These are phyloP conservation scores for Celastrina argiolus DNA, from an alignment of 2,888 invertebrate species.

Conservation along the genomic window DNA sequence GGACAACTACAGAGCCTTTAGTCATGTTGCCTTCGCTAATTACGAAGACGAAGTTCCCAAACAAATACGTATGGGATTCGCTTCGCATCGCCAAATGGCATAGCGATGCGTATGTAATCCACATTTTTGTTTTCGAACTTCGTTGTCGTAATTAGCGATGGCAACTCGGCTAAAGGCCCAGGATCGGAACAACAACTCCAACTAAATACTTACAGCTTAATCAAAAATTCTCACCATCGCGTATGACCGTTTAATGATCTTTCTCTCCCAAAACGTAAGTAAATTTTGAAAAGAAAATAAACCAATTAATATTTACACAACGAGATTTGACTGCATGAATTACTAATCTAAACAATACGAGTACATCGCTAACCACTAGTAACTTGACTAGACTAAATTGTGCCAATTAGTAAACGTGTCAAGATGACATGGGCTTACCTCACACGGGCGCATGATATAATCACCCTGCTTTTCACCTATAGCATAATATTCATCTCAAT, in stretches of 20 bases:
- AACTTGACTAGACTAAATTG: slow-evolving; percentile 38
- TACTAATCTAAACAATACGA: slow-evolving; percentile 42
- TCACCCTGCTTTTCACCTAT: too few relatives aligned
- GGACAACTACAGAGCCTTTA: slow-evolving; percentile 54
- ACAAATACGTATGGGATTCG: too few relatives aligned
- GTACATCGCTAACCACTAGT: slow-evolving; percentile 36
- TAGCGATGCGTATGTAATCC: too few relatives aligned
- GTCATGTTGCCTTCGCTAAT: too few relatives aligned
- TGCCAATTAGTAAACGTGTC: slow-evolving; percentile 68
- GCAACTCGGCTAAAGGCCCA: too few relatives aligned
- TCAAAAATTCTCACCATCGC: slow-evolving; percentile 30
- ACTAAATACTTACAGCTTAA: slow-evolving; percentile 55
- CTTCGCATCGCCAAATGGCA: too few relatives aligned
- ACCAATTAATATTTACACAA: slow-evolving; percentile 63
- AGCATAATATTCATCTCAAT: too few relatives aligned
- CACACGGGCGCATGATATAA: too few relatives aligned
- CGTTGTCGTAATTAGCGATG: too few relatives aligned
- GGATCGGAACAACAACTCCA: slow-evolving; percentile 57
- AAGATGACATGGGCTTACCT: too few relatives aligned
- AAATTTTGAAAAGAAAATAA: slow-evolving; percentile 39
- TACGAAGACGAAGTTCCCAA: too few relatives aligned
- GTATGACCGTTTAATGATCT: slow-evolving; percentile 48
- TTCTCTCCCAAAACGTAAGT: slow-evolving; percentile 52
- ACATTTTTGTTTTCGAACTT: too few relatives aligned
- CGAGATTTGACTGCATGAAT: slow-evolving; percentile 82